phyloP scores from a whole-genome alignment of 2,888 invertebrate genomes.

The Tetragonisca angustula region DNA sequence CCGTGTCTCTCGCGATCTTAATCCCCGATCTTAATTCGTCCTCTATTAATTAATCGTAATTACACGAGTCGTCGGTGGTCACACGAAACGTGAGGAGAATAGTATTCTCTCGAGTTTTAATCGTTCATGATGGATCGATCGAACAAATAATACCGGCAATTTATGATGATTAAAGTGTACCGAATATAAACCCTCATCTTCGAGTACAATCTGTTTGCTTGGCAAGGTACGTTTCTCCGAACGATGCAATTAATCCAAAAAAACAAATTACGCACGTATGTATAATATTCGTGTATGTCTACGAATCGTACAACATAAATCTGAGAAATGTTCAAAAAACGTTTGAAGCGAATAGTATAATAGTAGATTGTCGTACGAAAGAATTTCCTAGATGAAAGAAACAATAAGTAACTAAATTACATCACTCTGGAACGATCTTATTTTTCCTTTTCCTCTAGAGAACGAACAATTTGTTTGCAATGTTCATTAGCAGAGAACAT shows the following conservation, averaged over 20 bases:
- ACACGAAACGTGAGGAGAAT: slow-evolving; percentile 18
- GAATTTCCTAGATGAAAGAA: background rate
- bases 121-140: slow-evolving; percentile 27
- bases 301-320: background rate
- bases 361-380: background rate
- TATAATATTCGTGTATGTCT: background rate
- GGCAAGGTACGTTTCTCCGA: background rate
- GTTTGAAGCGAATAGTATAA: background rate
- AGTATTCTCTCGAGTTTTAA: slow-evolving; percentile 10
- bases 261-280: background rate
- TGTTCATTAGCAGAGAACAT: background rate
- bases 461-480: background rate
- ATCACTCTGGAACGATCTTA: background rate
- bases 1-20: background rate
- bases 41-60: slow-evolving; percentile 47
- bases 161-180: slow-evolving; percentile 17
- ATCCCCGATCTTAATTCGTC: background rate
- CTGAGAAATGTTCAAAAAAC: background rate
- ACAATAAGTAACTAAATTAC: background rate
- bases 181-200: background rate
- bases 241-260: background rate
- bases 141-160: slow-evolving; percentile 18
- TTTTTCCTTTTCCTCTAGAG: background rate
- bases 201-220: background rate
- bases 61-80: background rate